phyloP scores from a whole-genome alignment of 2,888 invertebrate genomes.

The Vesta saturnalis region DNA sequence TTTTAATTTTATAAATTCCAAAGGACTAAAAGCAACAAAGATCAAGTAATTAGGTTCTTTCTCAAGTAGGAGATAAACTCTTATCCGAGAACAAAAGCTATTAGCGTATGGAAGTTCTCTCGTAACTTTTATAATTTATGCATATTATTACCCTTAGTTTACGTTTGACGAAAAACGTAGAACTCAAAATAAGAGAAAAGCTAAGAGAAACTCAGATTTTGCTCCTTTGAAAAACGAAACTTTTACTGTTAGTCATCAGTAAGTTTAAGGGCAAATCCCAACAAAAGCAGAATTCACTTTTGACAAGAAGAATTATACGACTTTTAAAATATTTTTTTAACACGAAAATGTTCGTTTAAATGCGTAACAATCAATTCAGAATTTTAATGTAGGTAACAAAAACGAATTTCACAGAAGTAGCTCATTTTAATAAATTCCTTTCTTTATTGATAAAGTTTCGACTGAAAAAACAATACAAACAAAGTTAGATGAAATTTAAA shows the following conservation, averaged over 20 bases:
- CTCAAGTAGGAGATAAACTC: conserved; percentile 13
- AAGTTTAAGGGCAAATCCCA: background rate
- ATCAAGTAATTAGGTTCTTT: conserved; percentile 8
- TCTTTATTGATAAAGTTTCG: background rate
- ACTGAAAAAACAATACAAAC: background rate
- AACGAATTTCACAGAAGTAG: too few relatives aligned
- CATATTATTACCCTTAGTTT: conserved; percentile 13
- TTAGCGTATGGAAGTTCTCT: conserved; percentile 15
- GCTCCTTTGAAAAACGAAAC: background rate
- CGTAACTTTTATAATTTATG: conserved; percentile 19
- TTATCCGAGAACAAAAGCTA: conserved; percentile 19
- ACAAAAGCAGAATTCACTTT: background rate
- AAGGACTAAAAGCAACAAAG: background rate
- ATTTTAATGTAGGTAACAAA: background rate
- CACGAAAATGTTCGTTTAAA: background rate
- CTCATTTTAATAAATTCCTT: too few relatives aligned
- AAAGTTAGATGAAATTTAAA: background rate
- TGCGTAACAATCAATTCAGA: too few relatives aligned
- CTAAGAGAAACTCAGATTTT: background rate
- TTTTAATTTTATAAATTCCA: background rate
- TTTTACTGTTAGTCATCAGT: background rate
- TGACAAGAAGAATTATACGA: background rate
- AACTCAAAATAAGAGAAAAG: conserved; percentile 12
- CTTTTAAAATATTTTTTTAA: background rate
- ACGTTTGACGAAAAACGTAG: conserved; percentile 17